Evolutionary conservation across 2,797 vertebrate species (phyloP).

Genomic region (Ctenopoma kingsleyae): DNA sequence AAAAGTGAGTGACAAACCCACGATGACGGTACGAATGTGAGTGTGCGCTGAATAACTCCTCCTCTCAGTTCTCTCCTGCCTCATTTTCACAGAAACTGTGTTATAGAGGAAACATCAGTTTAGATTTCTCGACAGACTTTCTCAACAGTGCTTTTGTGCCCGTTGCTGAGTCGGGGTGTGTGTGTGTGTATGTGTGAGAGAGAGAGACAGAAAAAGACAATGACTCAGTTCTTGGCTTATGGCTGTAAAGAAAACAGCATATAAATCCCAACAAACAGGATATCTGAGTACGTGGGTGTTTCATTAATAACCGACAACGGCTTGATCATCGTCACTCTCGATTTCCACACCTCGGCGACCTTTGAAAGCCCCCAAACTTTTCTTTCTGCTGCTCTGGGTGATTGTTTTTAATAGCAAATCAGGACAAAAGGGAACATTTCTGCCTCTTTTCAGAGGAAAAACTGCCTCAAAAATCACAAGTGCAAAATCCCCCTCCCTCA

Average conservation of each 20-base stretch:
- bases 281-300: conserved; percentile 41
- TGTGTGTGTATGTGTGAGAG: not conserved
- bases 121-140: conserved; percentile 29
- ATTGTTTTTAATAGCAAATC: conserved; percentile 34
- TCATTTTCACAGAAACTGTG: conserved; percentile 46
- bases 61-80: conserved; percentile 12
- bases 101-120: conserved; percentile 27
- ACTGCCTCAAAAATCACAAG: not conserved
- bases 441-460: conserved; percentile 16
- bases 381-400: not conserved
- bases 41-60: conserved; percentile 20
- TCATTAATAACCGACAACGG: not conserved
- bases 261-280: conserved; percentile 45
- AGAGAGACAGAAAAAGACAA: not conserved
- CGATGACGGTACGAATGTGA: conserved; percentile 31
- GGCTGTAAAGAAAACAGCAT: conserved; percentile 13
- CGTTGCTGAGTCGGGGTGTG: not conserved
- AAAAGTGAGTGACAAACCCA: conserved; percentile 47
- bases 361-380: conserved; percentile 54
- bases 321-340: conserved; percentile 35
- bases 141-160: not conserved
- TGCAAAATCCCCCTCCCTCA: conserved; percentile 43
- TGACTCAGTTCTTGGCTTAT: conserved; percentile 56
- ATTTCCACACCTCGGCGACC: conserved; percentile 49
- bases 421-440: conserved; percentile 1